Conservation (phyloP, 2,797 vertebrate genomes). For the Pachyuromys duprasi region DNA sequence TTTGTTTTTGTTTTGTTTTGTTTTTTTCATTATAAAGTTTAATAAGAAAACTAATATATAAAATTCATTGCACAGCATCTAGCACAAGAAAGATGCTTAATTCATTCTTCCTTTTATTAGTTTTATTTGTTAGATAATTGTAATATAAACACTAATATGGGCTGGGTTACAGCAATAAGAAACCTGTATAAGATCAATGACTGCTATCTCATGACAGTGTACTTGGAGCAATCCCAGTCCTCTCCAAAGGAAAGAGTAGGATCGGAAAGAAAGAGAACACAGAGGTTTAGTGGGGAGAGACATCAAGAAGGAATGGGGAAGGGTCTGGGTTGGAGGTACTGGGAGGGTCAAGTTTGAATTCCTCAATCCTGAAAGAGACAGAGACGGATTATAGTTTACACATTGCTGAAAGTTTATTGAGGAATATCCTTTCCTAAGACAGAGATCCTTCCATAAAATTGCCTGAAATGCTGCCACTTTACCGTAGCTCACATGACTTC, state of each 20-base stretch:
- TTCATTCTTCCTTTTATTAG: background rate
- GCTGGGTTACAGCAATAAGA: background rate
- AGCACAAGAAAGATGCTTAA: background rate
- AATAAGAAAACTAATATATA: background rate
- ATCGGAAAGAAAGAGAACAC: background rate
- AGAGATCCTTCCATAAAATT: background rate
- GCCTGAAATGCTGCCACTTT: background rate
- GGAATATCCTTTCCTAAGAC: background rate
- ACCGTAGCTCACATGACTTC: background rate
- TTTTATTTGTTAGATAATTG: background rate
- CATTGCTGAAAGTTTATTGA: background rate
- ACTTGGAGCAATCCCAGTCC: background rate
- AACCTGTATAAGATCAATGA: background rate
- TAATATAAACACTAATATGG: background rate
- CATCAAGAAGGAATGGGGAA: background rate
- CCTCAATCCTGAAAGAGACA: background rate
- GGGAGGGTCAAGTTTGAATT: background rate
- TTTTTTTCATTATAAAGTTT: background rate
- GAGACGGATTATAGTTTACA: background rate
- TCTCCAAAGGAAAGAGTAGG: background rate
- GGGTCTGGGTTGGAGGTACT: background rate
- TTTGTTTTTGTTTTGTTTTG: background rate
- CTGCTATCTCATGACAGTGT: background rate
- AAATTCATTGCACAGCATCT: background rate
- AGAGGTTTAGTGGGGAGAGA: background rate